A percentile compares a stretch with the other conserved stretches of the same genome.
Evolutionary conservation across 2,888 invertebrate genomes (phyloP).

Genomic region (Apamea epomidion): DNA sequence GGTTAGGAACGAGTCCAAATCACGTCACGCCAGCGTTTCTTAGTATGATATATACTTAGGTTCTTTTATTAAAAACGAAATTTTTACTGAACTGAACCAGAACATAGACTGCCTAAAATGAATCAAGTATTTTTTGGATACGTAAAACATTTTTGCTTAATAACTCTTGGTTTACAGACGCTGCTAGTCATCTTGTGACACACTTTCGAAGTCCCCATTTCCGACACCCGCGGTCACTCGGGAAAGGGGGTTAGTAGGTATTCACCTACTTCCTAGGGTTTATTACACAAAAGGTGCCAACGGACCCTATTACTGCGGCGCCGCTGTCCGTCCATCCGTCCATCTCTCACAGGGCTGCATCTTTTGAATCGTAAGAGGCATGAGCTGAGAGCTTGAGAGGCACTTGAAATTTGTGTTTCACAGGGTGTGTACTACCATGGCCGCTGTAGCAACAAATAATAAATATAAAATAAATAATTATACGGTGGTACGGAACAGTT

Average conservation of each 20-base stretch:
- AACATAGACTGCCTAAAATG: not conserved
- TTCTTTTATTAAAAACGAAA: not conserved
- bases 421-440: too few relatives aligned
- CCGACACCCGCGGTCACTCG: not conserved
- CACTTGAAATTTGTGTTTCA: not conserved
- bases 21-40: too few relatives aligned
- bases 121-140: not conserved
- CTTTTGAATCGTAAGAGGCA: not conserved
- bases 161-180: not conserved
- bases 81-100: not conserved
- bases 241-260: not conserved
- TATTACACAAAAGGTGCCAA: not conserved
- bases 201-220: slow-evolving; percentile 3
- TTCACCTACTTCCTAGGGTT: not conserved
- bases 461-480: not conserved
- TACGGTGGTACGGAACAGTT: not conserved
- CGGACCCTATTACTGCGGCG: not conserved
- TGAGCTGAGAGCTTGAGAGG: too few relatives aligned
- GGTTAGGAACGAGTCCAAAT: too few relatives aligned
- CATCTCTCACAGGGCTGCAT: not conserved
- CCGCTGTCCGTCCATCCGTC: not conserved
- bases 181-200: not conserved
- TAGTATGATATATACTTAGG: not conserved
- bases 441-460: not conserved
- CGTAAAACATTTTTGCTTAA: not conserved